Evolutionary conservation across 2,113 vertebrate genomes (phyloP).

Genomic region (Bettongia penicillata): DNA sequence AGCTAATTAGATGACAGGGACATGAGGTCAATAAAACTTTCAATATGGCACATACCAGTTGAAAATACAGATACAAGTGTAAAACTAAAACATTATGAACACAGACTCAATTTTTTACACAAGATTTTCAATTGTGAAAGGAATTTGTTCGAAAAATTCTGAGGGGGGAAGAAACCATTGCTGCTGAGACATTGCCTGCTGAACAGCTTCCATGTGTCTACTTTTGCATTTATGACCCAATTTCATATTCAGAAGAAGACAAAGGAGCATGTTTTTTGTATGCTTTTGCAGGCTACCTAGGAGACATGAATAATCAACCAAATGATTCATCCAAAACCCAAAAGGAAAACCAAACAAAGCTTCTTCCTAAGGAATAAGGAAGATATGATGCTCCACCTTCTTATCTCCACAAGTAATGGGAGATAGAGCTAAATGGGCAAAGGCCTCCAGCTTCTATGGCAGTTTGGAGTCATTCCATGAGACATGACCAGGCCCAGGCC

Average conservation of each 20-base stretch:
- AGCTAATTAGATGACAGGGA: constrained; percentile 76
- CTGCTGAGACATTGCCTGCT: neutral
- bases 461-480: neutral
- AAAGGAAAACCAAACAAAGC: neutral
- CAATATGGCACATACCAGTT: constrained; percentile 69
- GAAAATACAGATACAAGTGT: constrained; percentile 60
- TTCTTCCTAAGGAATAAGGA: neutral
- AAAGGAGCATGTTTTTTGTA: constrained; percentile 1
- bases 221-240: constrained; percentile 39
- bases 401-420: neutral
- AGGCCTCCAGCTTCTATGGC: neutral
- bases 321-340: constrained; percentile 18
- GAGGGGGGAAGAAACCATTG: neutral
- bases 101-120: constrained; percentile 34
- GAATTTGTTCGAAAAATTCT: constrained; percentile 51
- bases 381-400: neutral
- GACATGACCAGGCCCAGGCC: neutral
- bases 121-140: constrained; percentile 44
- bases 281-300: constrained; percentile 12
- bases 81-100: constrained; percentile 66
- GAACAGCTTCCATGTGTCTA: neutral
- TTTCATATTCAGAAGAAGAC: constrained; percentile 14
- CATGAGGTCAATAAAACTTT: constrained; percentile 77
- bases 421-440: neutral
- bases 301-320: constrained; percentile 30